Evolutionary conservation across 2,888 invertebrate genomes (phyloP).

Genomic region (Dynastes tityus): DNA sequence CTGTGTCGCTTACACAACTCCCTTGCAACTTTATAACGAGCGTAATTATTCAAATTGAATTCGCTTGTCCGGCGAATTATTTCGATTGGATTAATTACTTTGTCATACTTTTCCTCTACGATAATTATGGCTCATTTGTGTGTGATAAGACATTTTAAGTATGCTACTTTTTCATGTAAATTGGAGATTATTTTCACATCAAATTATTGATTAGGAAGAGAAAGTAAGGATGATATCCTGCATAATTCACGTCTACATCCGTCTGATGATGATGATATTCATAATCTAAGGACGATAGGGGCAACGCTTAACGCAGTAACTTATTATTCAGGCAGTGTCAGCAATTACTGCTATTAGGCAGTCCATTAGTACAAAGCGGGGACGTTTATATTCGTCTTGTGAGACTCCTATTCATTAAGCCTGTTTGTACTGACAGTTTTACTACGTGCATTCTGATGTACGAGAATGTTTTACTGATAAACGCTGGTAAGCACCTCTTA

Average conservation of each 20-base stretch:
- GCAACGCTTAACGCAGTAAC: not conserved
- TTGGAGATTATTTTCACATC: not conserved
- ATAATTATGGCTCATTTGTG: not conserved
- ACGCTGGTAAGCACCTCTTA: not conserved
- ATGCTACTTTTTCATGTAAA: not conserved
- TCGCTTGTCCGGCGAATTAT: constrained; percentile 18
- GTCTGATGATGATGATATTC: not conserved
- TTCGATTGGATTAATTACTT: constrained; percentile 24
- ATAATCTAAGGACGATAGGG: not conserved
- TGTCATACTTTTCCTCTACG: constrained; percentile 7
- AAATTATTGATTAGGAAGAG: not conserved
- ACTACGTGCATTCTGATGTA: constrained; percentile 23
- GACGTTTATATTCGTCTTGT: constrained; percentile 31
- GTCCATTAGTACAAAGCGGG: constrained; percentile 33
- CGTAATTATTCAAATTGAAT: constrained; percentile 20
- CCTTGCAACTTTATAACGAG: constrained; percentile 6
- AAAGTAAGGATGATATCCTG: not conserved
- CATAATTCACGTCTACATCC: not conserved
- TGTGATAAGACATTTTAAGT: not conserved
- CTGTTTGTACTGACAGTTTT: constrained; percentile 30
- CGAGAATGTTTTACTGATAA: constrained; percentile 33
- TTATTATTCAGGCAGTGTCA: constrained; percentile 32
- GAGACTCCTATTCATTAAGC: constrained; percentile 33
- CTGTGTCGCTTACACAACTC: constrained; percentile 4
- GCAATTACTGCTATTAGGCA: constrained; percentile 32